Evolutionary conservation across 2,888 invertebrate genomes (phyloP).

Genomic region (Plutella xylostella): DNA sequence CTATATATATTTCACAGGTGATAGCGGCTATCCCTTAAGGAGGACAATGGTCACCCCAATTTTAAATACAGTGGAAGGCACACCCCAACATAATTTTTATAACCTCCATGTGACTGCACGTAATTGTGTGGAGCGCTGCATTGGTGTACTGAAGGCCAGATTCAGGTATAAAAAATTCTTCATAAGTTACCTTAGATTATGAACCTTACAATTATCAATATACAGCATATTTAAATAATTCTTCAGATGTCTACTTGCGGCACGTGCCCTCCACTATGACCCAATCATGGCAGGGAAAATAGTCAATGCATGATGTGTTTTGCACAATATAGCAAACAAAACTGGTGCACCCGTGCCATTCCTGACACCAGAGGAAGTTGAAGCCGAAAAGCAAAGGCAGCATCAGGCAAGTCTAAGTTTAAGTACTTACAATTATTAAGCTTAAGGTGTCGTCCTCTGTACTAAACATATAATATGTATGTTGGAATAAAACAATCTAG

Average conservation of each 20-base stretch:
- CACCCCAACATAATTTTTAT: slow-evolving; percentile 3
- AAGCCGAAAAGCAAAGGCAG: background rate
- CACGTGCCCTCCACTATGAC: slow-evolving; percentile 3
- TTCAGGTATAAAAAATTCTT: background rate
- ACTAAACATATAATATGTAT: too few relatives aligned
- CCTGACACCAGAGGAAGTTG: slow-evolving; percentile 2
- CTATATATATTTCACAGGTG: slow-evolving; percentile 1
- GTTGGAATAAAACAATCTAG: too few relatives aligned
- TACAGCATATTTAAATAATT: background rate
- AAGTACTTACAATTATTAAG: too few relatives aligned
- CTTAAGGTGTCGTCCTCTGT: too few relatives aligned
- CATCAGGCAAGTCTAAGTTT: background rate
- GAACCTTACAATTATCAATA: background rate
- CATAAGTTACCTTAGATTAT: background rate
- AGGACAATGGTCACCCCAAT: slow-evolving; percentile 2
- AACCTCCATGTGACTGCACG: background rate
- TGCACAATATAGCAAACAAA: too few relatives aligned
- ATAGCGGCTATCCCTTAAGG: slow-evolving; percentile 5
- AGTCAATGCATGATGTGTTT: background rate
- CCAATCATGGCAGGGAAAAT: slow-evolving; percentile 1
- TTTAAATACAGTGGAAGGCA: slow-evolving; percentile 1
- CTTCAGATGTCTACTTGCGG: slow-evolving; percentile 3
- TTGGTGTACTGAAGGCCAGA: slow-evolving; percentile 1
- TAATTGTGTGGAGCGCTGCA: slow-evolving; percentile 3
- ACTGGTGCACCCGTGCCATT: too few relatives aligned